These are phyloP conservation scores for Bombus vancouverensis DNA, from an alignment of 1,140 invertebrate species.

Conservation along the genomic window DNA sequence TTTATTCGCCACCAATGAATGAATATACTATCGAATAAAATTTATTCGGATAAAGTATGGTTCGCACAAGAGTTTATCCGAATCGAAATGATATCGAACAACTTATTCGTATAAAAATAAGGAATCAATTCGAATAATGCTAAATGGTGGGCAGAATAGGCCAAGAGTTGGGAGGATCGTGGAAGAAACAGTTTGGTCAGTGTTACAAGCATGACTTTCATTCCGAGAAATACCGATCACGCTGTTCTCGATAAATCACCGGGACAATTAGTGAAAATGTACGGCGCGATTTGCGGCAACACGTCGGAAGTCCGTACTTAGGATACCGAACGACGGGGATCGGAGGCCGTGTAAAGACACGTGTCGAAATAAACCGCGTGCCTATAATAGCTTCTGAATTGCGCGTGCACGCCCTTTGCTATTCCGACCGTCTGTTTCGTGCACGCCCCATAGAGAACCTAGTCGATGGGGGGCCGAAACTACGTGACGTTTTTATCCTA, in stretches of 20 bases:
- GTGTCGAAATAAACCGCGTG: constrained; percentile 75
- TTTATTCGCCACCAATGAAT: too few species aligned
- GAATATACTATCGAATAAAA: too few species aligned
- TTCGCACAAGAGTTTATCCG: too few species aligned
- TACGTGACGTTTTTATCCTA: constrained; percentile 67
- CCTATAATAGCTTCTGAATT: constrained; percentile 74
- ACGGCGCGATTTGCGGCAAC: constrained; percentile 21
- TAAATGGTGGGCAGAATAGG: too few species aligned
- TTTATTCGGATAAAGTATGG: too few species aligned
- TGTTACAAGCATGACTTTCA: background rate
- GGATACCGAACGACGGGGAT: constrained; percentile 74
- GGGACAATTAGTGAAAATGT: constrained; percentile 22
- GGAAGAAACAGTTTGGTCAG: background rate
- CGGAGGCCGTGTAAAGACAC: constrained; percentile 73
- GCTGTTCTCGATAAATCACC: constrained; percentile 18
- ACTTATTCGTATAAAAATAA: too few species aligned
- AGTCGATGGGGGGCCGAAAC: constrained; percentile 38
- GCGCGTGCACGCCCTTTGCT: constrained; percentile 61
- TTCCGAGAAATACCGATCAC: background rate
- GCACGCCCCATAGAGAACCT: constrained; percentile 54
- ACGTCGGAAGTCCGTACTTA: constrained; percentile 49
- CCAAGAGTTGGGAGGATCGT: background rate
- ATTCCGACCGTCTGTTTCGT: constrained; percentile 53
- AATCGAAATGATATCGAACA: too few species aligned
- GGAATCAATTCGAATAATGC: too few species aligned